Base-by-base conservation (phyloP, 2,113 vertebrate genomes). In the Podarcis cretensis region DNA sequence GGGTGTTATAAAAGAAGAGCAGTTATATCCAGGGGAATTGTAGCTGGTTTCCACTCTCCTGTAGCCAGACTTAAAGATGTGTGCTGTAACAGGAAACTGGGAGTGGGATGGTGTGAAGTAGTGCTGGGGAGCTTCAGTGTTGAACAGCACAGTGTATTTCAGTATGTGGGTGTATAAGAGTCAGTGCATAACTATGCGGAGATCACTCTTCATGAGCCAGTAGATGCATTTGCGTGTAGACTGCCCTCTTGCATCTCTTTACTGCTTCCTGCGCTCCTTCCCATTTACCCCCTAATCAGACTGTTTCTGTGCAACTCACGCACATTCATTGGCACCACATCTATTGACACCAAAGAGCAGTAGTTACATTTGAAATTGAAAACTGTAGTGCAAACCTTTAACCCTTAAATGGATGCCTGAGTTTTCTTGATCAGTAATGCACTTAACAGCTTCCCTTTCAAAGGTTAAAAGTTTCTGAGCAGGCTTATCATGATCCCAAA, bases 361-460 rank as follows among this genome's bases (percentile, higher is more conserved):
- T 91, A 79, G 92, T 79, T 93, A 89, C 83, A 81, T 92, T 90
- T 75, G 73, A 69, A 88, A 59, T 89, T 68, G 75, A 66, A 92
- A 95, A 91, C 84, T 92, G 91, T 83, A 0, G 0, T 93, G 88
- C 95, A 92, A 89, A 88, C 32, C 69, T 88, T 78, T 91, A 90
- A 92, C 96, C 91, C 91, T 93, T 91, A 91, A 90, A 87, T 84
- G 90, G 88, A 88, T 43, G 7, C 1, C 0, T 83, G 87, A 4
- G 10, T 92, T 96, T 96, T 89, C 91, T 89, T 91, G 91, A 91
- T 95, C 90, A 93, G 82, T 94, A 97, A 97, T 96, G 96, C 96
- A 97, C 88, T 88, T 93, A 92, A 93, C 93, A 92, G 91, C 93
- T 96, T 94, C 96, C 91, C 92, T 94, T 90, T 40, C 54, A 5